Evolutionary conservation across 2,888 invertebrate species (phyloP), one percentile per base, ranked within the genome.

Genomic region (Drosophila pseudotalamancana): DNA sequence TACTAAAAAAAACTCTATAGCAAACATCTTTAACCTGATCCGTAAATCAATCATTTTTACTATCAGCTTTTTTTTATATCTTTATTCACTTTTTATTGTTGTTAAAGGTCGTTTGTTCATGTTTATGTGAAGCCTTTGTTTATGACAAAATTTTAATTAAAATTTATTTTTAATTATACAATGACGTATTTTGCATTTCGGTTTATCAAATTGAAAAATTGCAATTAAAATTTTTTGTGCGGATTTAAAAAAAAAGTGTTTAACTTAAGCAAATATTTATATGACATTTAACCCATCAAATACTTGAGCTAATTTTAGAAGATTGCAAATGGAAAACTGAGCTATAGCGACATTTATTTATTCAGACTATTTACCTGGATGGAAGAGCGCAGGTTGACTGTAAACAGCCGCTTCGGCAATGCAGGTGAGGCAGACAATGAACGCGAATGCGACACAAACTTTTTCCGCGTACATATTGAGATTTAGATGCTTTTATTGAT

Each of bases 331-430:
- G n/a, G 1, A n/a, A 3, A 12, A 9, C 18, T 31, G 9, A 5
- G 4, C 1, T 27, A 3, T 0, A 11, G 3, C 8, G 3, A 6
- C 3, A n/a, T 21, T 11, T 21, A n/a, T 23, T 19, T 18, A 18
- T 12, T 1, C 8, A 11, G 12, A 25, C 77, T 90, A 90, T 90
- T 90, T 73, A 90, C 90, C 90, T 85, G 89, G 82, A 87, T 86
- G 83, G 23, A 81, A 69, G n/a, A 83, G 55, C 35, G 90, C 87
- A 14, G 85, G 89, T 65, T 90, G 89, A 18, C 85, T 84, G 61
- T 80, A 90, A 32, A 90, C 84, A 31, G 90, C 90, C 14, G 88
- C 90, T 70, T 89, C 77, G 14, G 73, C 70, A 40, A 87, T 63
- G 53, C 50, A 76, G 67, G 59, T 56, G n/a, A 80, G 62, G 31